Evolutionary conservation across 2,888 invertebrate species (phyloP), one percentile per base, ranked within the genome.

Genomic region (Argyra leucocephala): DNA sequence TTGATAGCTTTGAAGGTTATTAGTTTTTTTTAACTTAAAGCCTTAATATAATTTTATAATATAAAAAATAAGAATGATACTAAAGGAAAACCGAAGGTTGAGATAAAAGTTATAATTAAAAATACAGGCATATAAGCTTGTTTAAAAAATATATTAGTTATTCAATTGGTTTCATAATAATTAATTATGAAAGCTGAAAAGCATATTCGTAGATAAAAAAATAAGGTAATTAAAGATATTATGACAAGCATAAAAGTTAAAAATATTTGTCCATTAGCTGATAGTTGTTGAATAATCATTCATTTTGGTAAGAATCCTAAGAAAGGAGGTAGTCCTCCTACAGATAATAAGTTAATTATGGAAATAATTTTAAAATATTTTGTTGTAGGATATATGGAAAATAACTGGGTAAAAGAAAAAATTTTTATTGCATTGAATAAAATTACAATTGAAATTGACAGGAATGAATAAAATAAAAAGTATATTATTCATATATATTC

Each of bases 221-320:
- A 84, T 78, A 84, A 74, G 66, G 81, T 82, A 73, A 84, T 79
- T 81, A 84, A 78, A 61, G 83, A n/a, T n/a, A n/a, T 82, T 75
- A 78, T 75, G 74, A 83, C 74, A 71, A 83, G 75, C 78, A 84
- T 80, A 72, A 82, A 75, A 70, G 81, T 76, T 69, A 78, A 74
- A 66, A 82, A 66, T 71, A 75, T 77, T 74, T 80, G 76, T 57
- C 81, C 78, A 73, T 76, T 81, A 65, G 73, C 70, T 68, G 82
- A 77, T 79, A 84, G 68, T 73, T 75, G 78, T 79, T 83, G 82
- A 75, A 85, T 83, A 67, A 82, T 75, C 72, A 84, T 73, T 82
- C 84, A 85, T 82, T 86, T 85, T 2, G 85, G 83, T 0, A 84
- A 77, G 80, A 86, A 85, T 80, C 85, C 85, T 74, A 85, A 72